Percentiles rank a stretch among this genome's conserved stretches.
These are phyloP conservation scores for Macrosiphum euphorbiae DNA, from an alignment of 2,888 invertebrate genomes.

Conservation along the genomic window DNA sequence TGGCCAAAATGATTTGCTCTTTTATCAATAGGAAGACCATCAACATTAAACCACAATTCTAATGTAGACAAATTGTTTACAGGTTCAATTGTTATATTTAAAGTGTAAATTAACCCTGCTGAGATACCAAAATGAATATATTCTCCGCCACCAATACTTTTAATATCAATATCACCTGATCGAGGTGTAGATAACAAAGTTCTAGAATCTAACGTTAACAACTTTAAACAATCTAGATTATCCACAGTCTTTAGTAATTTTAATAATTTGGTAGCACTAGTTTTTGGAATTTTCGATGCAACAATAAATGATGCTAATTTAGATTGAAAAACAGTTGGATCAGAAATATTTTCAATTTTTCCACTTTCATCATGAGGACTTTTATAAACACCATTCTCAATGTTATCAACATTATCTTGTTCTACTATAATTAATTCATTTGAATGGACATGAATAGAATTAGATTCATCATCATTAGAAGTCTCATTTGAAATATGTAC, in stretches of 20 bases:
- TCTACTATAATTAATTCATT: too few species aligned
- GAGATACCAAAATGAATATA: conserved; percentile 15
- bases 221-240: too few species aligned
- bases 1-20: background rate
- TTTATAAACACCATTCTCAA: too few species aligned
- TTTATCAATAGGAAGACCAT: background rate
- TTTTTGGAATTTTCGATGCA: background rate
- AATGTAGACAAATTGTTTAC: background rate
- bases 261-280: background rate
- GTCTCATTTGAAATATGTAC: too few species aligned
- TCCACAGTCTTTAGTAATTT: background rate
- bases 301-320: background rate
- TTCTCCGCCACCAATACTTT: background rate
- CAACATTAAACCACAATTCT: conserved; percentile 4
- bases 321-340: conserved; percentile 20
- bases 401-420: too few species aligned
- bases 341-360: background rate
- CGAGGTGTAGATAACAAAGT: too few species aligned
- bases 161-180: background rate
- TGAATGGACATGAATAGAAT: too few species aligned
- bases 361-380: too few species aligned
- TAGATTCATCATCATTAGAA: too few species aligned
- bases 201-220: too few species aligned
- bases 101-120: background rate
- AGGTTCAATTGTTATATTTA: too few species aligned